Percentiles rank a stretch among this genome's conserved stretches.
phyloP scores from a whole-genome alignment of 35 echinoderm and acorn worm species.

The Hemicentrotus pulcherrimus region DNA sequence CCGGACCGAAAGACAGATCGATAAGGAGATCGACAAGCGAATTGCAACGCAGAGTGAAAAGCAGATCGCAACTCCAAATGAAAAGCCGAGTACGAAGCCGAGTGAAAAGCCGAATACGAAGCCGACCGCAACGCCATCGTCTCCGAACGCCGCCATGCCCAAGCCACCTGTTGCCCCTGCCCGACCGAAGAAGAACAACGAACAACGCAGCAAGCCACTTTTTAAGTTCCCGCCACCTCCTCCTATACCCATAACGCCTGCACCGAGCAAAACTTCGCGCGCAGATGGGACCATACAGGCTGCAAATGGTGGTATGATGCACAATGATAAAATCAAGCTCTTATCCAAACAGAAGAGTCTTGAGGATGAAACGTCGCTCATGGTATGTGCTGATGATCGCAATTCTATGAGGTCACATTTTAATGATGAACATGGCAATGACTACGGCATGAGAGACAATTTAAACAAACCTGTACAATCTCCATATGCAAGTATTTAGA shows the following conservation, averaged over 20 bases:
- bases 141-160: neutral
- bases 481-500: neutral
- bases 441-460: neutral
- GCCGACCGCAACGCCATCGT: neutral
- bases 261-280: neutral
- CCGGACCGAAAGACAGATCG: neutral
- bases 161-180: neutral
- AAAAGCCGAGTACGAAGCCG: neutral
- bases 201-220: neutral
- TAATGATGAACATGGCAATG: slow-evolving; percentile 5
- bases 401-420: neutral
- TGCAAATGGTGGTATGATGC: neutral
- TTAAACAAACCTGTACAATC: neutral
- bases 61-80: neutral
- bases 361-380: neutral
- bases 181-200: neutral
- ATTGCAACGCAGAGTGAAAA: neutral
- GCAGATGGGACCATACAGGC: neutral
- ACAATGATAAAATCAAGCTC: neutral
- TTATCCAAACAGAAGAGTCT: neutral
- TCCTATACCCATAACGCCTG: neutral
- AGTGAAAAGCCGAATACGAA: neutral
- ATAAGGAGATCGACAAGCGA: neutral
- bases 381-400: neutral
- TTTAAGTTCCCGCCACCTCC: slow-evolving; percentile 30